phyloP scores from a whole-genome alignment of 2,113 vertebrate species.

The Ovis canadensis region DNA sequence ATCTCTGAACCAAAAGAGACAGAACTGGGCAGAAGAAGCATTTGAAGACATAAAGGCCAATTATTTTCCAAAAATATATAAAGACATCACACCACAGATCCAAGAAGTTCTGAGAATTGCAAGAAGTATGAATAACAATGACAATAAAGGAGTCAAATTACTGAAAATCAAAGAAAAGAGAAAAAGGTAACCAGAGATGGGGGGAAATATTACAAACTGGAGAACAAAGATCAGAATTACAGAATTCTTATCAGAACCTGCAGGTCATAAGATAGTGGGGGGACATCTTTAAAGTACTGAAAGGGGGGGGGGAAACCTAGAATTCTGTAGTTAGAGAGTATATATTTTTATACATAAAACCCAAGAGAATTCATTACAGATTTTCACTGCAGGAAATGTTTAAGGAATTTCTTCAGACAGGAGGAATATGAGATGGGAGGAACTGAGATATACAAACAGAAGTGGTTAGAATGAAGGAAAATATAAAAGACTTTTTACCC shows the following conservation, averaged over 20 bases:
- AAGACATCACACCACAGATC: neutral
- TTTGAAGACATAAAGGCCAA: neutral
- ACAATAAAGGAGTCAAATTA: neutral
- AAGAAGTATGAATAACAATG: neutral
- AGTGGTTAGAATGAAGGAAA: neutral
- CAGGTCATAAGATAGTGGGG: neutral
- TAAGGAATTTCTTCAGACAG: neutral
- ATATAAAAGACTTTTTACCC: neutral
- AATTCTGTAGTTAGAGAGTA: neutral
- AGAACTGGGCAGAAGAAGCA: neutral
- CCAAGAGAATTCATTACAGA: neutral
- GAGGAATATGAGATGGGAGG: neutral
- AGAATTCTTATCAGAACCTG: neutral
- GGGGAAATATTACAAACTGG: neutral
- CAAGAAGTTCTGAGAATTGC: neutral
- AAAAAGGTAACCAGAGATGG: neutral
- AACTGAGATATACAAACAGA: neutral
- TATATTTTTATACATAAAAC: neutral
- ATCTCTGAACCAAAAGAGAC: neutral
- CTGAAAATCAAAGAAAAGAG: neutral
- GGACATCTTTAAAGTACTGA: neutral
- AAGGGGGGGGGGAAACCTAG: fast-evolving
- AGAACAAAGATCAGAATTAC: neutral
- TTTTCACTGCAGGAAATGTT: neutral
- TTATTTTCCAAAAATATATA: neutral